Evolutionary conservation across 1,140 invertebrate genomes (phyloP).

Genomic region (Penaeus indicus): DNA sequence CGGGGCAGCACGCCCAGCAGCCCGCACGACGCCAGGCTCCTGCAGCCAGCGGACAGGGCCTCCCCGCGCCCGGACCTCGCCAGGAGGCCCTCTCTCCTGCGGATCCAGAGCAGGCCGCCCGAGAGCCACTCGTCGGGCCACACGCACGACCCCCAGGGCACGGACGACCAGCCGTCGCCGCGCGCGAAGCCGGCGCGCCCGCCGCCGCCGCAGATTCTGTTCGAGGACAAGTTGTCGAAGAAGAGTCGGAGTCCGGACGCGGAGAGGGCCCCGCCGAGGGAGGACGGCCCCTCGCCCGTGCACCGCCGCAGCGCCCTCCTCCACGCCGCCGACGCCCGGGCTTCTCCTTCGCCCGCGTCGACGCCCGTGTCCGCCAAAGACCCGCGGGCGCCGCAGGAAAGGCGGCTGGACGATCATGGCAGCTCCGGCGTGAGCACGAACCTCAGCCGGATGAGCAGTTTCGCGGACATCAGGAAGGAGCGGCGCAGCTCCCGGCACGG

Average conservation of each 20-base stretch:
- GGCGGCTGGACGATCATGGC: too few species aligned
- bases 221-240: background rate
- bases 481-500: too few species aligned
- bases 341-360: too few species aligned
- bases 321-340: background rate
- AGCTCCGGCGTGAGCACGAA: background rate
- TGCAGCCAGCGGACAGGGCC: background rate
- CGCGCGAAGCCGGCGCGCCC: background rate
- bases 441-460: background rate
- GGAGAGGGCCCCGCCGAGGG: background rate
- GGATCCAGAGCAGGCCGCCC: too few species aligned
- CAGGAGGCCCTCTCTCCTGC: too few species aligned
- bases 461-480: background rate
- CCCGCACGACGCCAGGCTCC: too few species aligned
- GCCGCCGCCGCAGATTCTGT: conserved; percentile 10
- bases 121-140: too few species aligned
- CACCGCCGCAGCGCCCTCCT: background rate
- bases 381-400: too few species aligned
- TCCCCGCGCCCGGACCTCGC: too few species aligned
- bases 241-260: background rate
- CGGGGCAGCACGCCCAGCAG: background rate
- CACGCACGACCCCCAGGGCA: too few species aligned
- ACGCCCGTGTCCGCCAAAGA: too few species aligned
- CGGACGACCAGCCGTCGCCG: background rate
- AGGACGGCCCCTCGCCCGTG: background rate